A percentile compares a stretch with the other conserved stretches of the same genome.
Conservation (phyloP, 2,888 invertebrate species). For the Parnassius apollo region DNA sequence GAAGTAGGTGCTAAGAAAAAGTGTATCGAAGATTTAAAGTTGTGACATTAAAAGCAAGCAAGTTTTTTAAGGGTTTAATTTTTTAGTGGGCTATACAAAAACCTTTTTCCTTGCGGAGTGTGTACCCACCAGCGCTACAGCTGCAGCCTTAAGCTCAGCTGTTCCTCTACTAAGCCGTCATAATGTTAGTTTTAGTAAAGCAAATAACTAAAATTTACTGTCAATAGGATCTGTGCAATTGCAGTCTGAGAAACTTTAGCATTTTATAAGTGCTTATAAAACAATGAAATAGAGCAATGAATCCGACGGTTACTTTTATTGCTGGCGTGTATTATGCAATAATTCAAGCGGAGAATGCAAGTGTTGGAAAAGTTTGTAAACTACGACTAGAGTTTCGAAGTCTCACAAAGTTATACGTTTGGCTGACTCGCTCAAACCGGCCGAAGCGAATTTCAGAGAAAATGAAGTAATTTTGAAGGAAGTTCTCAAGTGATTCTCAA, state of each 20-base stretch:
- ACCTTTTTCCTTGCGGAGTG: no score
- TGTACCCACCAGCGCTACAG: no score
- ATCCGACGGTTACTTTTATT: slow-evolving; percentile 58
- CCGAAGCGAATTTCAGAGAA: slow-evolving; percentile 41
- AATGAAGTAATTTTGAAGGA: slow-evolving; percentile 54
- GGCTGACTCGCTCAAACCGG: slow-evolving; percentile 40
- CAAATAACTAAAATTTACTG: not conserved
- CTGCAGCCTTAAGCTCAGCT: no score
- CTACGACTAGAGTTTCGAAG: slow-evolving; percentile 44
- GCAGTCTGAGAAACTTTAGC: slow-evolving; percentile 34
- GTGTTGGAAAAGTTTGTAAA: slow-evolving; percentile 57
- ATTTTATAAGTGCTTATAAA: slow-evolving; percentile 59
- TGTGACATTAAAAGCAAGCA: no score
- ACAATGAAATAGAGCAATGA: slow-evolving; percentile 54
- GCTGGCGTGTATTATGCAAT: slow-evolving; percentile 61
- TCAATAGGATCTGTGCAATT: not conserved
- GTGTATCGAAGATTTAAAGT: no score
- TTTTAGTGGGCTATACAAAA: no score
- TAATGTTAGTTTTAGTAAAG: not conserved
- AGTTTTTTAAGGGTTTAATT: no score
- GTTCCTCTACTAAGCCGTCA: no score
- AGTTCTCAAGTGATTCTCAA: slow-evolving; percentile 32
- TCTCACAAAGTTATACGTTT: slow-evolving; percentile 45
- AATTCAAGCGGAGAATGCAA: slow-evolving; percentile 65
- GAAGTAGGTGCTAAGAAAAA: no score